A percentile compares a stretch with the other conserved stretches of the same genome.
Evolutionary conservation across 2,113 vertebrate species (phyloP).

Genomic region (Dasypus novemcinctus): DNA sequence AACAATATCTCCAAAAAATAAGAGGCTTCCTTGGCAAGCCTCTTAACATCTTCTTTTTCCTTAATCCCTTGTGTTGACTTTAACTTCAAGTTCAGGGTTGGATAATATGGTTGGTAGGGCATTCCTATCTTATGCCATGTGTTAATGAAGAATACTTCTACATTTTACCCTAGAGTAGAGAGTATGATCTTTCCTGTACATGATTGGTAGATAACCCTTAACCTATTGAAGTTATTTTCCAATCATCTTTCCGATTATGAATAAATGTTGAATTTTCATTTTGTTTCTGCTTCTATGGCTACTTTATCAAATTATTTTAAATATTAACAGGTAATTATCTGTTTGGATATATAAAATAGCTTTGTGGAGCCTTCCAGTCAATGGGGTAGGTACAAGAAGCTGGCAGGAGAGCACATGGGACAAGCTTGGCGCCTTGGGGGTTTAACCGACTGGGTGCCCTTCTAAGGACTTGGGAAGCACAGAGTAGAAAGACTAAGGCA

Average conservation of each 20-base stretch:
- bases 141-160: not conserved
- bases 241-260: not conserved
- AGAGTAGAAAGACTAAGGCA: not conserved
- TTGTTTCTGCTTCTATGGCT: not conserved
- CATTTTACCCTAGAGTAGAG: constrained; percentile 12
- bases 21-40: not conserved
- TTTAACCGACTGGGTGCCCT: not conserved
- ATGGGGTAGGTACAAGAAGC: not conserved
- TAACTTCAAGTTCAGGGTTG: not conserved
- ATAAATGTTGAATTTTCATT: not conserved
- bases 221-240: not conserved
- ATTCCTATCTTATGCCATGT: not conserved
- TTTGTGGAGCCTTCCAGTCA: not conserved
- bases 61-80: not conserved
- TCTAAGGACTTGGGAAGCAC: not conserved
- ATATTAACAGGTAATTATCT: not conserved
- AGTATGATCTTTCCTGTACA: not conserved
- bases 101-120: not conserved
- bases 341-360: not conserved
- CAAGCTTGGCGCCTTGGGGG: not conserved
- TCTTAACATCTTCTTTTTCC: constrained; percentile 13
- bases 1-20: not conserved
- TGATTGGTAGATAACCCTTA: not conserved
- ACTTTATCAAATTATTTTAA: constrained; percentile 31
- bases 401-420: not conserved